These are phyloP conservation scores for Oxytorus armatus DNA, from an alignment of 2,888 invertebrate species.

Conservation along the genomic window DNA sequence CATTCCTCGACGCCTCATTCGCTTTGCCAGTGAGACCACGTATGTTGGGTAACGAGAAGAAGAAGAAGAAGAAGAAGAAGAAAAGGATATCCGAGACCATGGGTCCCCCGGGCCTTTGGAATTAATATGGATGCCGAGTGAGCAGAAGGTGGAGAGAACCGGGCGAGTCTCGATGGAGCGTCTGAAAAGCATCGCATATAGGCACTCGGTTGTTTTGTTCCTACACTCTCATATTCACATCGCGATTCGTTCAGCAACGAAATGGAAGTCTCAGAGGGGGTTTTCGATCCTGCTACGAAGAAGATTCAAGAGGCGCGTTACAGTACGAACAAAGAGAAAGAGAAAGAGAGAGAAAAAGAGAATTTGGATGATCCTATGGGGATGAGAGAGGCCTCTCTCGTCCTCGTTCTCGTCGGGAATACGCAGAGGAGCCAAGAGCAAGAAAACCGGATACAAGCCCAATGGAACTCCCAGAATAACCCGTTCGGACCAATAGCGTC, in stretches of 20 bases:
- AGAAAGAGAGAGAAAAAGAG: constrained; percentile 12
- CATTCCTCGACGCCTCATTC: constrained; percentile 29
- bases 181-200: constrained; percentile 35
- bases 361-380: constrained; percentile 7
- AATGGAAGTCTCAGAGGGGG: constrained; percentile 54
- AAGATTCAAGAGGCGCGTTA: constrained; percentile 48
- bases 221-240: constrained; percentile 60
- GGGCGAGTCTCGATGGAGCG: constrained; percentile 48
- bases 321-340: constrained; percentile 56
- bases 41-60: constrained; percentile 47
- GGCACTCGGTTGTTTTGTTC: constrained; percentile 47
- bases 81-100: constrained; percentile 41
- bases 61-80: constrained; percentile 32
- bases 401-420: constrained; percentile 40
- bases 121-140: constrained; percentile 67
- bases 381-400: constrained; percentile 27
- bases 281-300: constrained; percentile 56
- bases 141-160: constrained; percentile 32
- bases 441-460: constrained; percentile 64
- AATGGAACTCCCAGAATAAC: constrained; percentile 59
- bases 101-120: constrained; percentile 55
- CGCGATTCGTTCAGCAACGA: constrained; percentile 63
- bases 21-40: constrained; percentile 52
- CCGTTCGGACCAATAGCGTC: constrained; percentile 60
- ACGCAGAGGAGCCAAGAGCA: constrained; percentile 18